Percentiles rank a stretch among this genome's conserved stretches.
These are phyloP conservation scores for Tanypteryx hageni DNA, from an alignment of 2,888 invertebrate species.

Conservation along the genomic window DNA sequence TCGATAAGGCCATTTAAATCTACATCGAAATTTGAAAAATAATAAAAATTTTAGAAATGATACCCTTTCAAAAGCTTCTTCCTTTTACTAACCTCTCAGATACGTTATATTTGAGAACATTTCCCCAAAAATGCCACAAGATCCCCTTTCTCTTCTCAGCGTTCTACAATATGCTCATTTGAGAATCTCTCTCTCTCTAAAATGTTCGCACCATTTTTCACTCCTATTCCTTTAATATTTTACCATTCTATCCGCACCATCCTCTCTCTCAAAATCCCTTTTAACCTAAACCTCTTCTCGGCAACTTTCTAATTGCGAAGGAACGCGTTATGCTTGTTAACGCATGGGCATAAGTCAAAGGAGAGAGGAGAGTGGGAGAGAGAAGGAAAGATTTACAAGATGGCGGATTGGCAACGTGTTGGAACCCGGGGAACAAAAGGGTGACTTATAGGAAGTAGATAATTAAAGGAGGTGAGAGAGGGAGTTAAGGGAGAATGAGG, in stretches of 20 bases:
- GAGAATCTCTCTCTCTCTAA: background rate
- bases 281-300: background rate
- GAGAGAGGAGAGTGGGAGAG: background rate
- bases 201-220: too few species aligned
- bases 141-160: background rate
- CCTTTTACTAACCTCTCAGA: background rate
- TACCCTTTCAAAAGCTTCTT: background rate
- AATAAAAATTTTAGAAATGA: background rate
- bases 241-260: background rate
- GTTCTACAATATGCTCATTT: background rate
- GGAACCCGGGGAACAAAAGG: too few species aligned
- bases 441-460: too few species aligned
- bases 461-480: too few species aligned
- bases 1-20: too few species aligned
- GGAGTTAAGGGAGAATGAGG: too few species aligned
- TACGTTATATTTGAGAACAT: too few species aligned
- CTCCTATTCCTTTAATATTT: background rate
- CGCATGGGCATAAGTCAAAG: slow-evolving; percentile 1
- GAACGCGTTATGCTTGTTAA: background rate
- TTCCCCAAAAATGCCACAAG: too few species aligned
- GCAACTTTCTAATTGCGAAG: background rate
- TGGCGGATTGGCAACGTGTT: too few species aligned
- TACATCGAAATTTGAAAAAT: background rate
- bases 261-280: too few species aligned
- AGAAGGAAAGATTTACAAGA: too few species aligned